A percentile compares a stretch with the other conserved stretches of the same genome.
Conservation (phyloP, 1,140 invertebrate species). For the Lutraria rhynchaena region DNA sequence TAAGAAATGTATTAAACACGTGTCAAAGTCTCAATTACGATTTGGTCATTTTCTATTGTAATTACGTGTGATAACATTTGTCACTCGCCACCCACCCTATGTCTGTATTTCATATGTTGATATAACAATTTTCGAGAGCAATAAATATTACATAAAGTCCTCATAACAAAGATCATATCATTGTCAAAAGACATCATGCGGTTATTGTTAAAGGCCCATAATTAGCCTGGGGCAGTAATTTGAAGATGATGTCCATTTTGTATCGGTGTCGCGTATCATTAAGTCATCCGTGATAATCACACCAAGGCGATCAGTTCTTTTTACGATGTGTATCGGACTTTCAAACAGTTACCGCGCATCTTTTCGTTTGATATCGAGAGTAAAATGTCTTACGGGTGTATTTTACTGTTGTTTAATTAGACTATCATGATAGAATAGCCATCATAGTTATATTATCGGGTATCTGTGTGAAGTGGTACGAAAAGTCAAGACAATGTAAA, state of each 20-base stretch:
- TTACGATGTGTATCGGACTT: slow-evolving; percentile 54
- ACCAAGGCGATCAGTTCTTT: slow-evolving; percentile 25
- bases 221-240: slow-evolving; percentile 10
- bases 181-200: slow-evolving; percentile 37
- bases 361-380: slow-evolving; percentile 7
- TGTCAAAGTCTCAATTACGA: slow-evolving; percentile 1
- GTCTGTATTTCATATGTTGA: slow-evolving; percentile 17
- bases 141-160: slow-evolving; percentile 44
- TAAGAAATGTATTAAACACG: too few relatives aligned
- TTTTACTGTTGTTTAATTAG: slow-evolving; percentile 54
- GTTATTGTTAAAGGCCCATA: neutral
- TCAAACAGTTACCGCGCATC: slow-evolving; percentile 40
- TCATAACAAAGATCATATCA: slow-evolving; percentile 50
- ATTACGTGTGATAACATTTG: slow-evolving; percentile 41
- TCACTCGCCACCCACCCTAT: slow-evolving; percentile 5
- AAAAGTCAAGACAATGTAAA: too few relatives aligned
- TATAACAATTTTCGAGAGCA: slow-evolving; percentile 26
- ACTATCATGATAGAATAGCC: slow-evolving; percentile 23
- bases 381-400: slow-evolving; percentile 51
- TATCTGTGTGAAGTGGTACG: too few relatives aligned
- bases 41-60: slow-evolving; percentile 28
- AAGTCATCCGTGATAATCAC: slow-evolving; percentile 44
- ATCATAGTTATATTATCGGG: too few relatives aligned
- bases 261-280: slow-evolving; percentile 43
- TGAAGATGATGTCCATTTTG: slow-evolving; percentile 28